These are phyloP conservation scores for Emys orbicularis DNA, from an alignment of 2,797 vertebrate genomes.

Conservation along the genomic window DNA sequence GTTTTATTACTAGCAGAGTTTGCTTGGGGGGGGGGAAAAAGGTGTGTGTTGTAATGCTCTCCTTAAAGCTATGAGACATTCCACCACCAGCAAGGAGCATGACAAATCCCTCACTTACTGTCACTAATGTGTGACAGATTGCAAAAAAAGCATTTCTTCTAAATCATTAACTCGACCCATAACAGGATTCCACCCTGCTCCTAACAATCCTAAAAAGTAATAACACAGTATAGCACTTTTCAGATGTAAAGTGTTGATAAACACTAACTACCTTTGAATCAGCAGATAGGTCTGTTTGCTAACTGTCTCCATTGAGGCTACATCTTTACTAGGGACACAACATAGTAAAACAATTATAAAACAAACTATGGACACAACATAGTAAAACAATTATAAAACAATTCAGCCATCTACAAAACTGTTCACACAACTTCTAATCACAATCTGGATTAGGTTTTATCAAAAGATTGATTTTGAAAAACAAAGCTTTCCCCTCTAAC, in stretches of 20 bases:
- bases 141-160: background rate
- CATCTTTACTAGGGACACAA: background rate
- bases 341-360: background rate
- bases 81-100: background rate
- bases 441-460: background rate
- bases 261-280: constrained; percentile 13
- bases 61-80: background rate
- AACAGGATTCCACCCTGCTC: too few relatives aligned
- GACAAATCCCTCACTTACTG: background rate
- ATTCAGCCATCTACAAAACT: constrained; percentile 42
- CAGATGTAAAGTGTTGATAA: too few relatives aligned
- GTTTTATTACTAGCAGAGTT: background rate
- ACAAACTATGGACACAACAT: background rate
- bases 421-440: background rate
- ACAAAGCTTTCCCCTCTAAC: constrained; percentile 39
- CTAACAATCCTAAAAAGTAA: too few relatives aligned
- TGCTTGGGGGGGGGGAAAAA: background rate
- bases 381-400: background rate
- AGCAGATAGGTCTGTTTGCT: background rate
- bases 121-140: background rate
- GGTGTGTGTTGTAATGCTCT: background rate
- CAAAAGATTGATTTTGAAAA: background rate
- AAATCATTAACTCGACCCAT: too few relatives aligned
- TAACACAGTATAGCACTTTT: too few relatives aligned
- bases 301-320: background rate